Evolutionary conservation across 2,113 vertebrate genomes (phyloP).

Genomic region (Epinephelus fuscoguttatus): DNA sequence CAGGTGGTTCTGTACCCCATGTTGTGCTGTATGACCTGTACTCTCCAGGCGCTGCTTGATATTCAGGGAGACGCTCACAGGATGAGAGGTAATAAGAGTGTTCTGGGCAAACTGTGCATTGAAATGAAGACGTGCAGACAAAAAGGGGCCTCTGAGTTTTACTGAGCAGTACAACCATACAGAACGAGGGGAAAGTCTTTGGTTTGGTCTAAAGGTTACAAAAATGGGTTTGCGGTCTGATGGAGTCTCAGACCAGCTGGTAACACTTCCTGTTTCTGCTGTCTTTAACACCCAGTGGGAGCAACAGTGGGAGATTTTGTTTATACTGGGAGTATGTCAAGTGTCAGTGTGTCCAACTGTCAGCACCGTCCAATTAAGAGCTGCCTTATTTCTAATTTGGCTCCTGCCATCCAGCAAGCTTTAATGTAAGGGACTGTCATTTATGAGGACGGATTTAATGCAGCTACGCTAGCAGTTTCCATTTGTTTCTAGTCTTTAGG

Average conservation of each 20-base stretch:
- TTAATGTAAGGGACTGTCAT: no score
- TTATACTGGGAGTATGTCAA: not conserved
- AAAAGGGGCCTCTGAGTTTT: not conserved
- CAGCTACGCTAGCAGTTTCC: not conserved
- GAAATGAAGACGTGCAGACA: slow-evolving; percentile 9
- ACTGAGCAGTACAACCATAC: slow-evolving; percentile 1
- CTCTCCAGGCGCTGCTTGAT: slow-evolving; percentile 7
- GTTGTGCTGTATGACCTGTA: slow-evolving; percentile 14
- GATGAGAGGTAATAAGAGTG: slow-evolving; percentile 39
- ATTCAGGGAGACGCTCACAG: slow-evolving; percentile 19
- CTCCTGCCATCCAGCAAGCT: not conserved
- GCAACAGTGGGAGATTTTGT: not conserved
- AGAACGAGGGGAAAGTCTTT: not conserved
- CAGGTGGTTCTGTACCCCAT: not conserved
- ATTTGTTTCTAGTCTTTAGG: not conserved
- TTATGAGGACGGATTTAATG: not conserved
- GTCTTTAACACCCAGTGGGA: not conserved
- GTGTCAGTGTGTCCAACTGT: not conserved
- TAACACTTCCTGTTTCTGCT: not conserved
- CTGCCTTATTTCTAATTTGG: not conserved
- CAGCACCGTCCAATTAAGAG: not conserved
- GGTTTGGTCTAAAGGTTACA: not conserved
- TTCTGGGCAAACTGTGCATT: not conserved
- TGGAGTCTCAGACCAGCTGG: not conserved
- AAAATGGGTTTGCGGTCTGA: slow-evolving; percentile 2